phyloP scores from a whole-genome alignment of 2,888 invertebrate species.

The Coenonympha arcania region DNA sequence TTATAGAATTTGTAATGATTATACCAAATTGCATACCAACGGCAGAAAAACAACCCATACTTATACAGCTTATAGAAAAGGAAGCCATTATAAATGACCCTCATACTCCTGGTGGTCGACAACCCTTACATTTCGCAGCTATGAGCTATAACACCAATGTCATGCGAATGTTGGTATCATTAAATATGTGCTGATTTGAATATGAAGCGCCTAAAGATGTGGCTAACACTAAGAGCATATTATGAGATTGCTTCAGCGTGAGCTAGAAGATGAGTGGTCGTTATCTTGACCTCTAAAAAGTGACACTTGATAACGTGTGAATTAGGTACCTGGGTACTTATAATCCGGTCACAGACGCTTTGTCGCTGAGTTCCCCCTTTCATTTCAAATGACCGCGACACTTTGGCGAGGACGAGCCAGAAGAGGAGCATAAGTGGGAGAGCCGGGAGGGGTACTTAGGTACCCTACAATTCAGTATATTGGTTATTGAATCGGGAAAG shows the following conservation, averaged over 20 bases:
- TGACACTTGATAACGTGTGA: neutral
- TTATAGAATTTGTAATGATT: conserved; percentile 61
- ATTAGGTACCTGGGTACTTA: too few relatives aligned
- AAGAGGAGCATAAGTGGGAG: too few relatives aligned
- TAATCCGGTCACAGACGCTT: too few relatives aligned
- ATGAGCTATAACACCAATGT: conserved; percentile 60
- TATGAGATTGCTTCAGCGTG: conserved; percentile 34
- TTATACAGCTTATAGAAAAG: conserved; percentile 48
- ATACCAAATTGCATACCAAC: conserved; percentile 52
- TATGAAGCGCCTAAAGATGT: conserved; percentile 47
- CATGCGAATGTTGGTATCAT: conserved; percentile 44
- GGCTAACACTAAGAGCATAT: conserved; percentile 45
- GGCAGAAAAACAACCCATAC: conserved; percentile 47
- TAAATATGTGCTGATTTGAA: conserved; percentile 54
- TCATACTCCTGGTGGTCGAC: conserved; percentile 55
- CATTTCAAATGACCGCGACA: too few relatives aligned
- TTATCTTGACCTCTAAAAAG: neutral
- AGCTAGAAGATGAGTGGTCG: conserved; percentile 29
- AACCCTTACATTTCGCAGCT: conserved; percentile 68
- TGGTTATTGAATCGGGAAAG: too few relatives aligned
- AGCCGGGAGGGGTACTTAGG: too few relatives aligned
- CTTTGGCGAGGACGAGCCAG: too few relatives aligned
- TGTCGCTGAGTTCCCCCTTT: too few relatives aligned
- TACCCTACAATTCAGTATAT: too few relatives aligned
- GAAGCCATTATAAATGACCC: conserved; percentile 54